A percentile compares a stretch with the other conserved stretches of the same genome.
Conservation (phyloP, 2,888 invertebrate species). For the Colletes collaris region DNA sequence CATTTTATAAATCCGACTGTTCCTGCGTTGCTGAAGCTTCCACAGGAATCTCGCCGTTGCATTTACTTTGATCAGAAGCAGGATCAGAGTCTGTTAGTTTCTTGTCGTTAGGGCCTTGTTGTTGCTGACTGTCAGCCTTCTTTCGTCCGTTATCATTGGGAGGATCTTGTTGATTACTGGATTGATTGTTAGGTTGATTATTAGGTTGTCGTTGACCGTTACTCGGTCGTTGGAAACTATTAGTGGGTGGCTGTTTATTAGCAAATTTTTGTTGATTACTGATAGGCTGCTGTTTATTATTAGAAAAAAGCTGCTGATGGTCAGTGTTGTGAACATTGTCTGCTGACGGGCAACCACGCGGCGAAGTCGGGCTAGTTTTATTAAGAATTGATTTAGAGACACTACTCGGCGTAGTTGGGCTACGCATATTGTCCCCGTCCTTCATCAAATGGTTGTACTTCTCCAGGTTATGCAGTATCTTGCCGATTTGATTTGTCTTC, state of each 20-base stretch:
- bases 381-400: conserved; percentile 72
- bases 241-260: conserved; percentile 32
- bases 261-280: conserved; percentile 11
- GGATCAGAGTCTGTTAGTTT: conserved; percentile 37
- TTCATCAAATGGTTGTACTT: conserved; percentile 91
- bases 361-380: conserved; percentile 75
- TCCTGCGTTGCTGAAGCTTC: conserved; percentile 32
- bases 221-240: conserved; percentile 22
- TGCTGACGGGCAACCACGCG: conserved; percentile 65
- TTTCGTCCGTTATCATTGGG: conserved; percentile 11
- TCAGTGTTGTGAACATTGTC: conserved; percentile 26
- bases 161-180: conserved; percentile 2
- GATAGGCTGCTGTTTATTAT: conserved; percentile 20
- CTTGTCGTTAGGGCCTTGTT: conserved; percentile 25
- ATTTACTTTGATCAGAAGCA: conserved; percentile 40
- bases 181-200: too few species aligned
- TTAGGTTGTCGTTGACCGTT: conserved; percentile 13
- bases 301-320: conserved; percentile 40
- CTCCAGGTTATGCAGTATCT: conserved; percentile 95
- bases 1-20: conserved; percentile 51
- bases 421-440: conserved; percentile 83
- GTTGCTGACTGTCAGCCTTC: conserved; percentile 15
- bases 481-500: conserved; percentile 97
- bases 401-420: conserved; percentile 82
- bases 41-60: conserved; percentile 44